Base-by-base conservation (phyloP, 2,113 vertebrate genomes). In the Anguilla japonica region DNA sequence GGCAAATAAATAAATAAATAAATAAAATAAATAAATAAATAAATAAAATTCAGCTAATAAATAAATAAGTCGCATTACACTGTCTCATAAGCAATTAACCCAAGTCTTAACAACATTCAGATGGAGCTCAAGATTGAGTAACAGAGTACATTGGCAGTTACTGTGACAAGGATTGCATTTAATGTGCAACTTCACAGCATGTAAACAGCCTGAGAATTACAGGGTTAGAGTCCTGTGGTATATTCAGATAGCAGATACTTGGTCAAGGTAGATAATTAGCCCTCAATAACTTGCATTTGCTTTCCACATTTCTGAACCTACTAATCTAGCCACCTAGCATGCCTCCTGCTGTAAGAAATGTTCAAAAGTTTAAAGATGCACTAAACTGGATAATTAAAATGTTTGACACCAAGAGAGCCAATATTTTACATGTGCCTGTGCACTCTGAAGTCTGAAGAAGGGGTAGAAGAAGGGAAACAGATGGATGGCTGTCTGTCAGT, bases 191-290 rank as follows among this genome's bases (percentile, higher is more conserved):
- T 88, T 83, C 50, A 84, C 82, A 90, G 90, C 89, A 53, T n/a
- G 85, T 88, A 60, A 89, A 89, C 85, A 3, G 50, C 84, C 87
- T 56, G 88, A 86, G 88, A 88, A 83, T 26, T 81, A 88, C 84
- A 90, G 89, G 80, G 86, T 92, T 89, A 90, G 88, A 92, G 89
- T 83, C 67, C 87, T 85, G 89, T 92, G 91, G 89, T 91, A 92
- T 14, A 83, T 46, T 50, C 82, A 83, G 29, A 34, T 18, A 88
- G 92, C 90, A 79, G 87, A 60, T 88, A 89, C 86, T 86, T 60
- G 67, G 87, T 89, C 88, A 89, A 67, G 84, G 88, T 89, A 89
- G 83, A 83, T 87, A 89, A 87, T 84, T 86, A 91, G 87, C 88
- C 88, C 86, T 84, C 87, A 56, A 84, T 89, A 78, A 88, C 60